Conservation (phyloP, 1,140 invertebrate species). For the Zaprionus kolodkinae region DNA sequence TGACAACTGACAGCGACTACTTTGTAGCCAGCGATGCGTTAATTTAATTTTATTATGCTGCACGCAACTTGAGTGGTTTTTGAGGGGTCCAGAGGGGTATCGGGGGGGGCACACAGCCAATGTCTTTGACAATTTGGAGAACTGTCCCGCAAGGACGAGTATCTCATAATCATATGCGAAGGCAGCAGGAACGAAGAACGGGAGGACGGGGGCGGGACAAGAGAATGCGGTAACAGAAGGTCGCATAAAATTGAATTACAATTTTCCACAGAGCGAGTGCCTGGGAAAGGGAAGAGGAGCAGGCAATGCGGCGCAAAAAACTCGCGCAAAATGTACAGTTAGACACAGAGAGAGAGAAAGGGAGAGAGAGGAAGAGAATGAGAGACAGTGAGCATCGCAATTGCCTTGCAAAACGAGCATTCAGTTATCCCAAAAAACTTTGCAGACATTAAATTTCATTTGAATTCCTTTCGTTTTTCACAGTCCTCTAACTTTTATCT, state of each 20-base stretch:
- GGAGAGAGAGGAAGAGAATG: slow-evolving; percentile 15
- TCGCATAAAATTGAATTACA: slow-evolving; percentile 82
- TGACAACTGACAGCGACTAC: slow-evolving; percentile 50
- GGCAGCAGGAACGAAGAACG: background rate
- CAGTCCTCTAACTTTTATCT: slow-evolving; percentile 69
- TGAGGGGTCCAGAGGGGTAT: slow-evolving; percentile 4
- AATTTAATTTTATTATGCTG: slow-evolving; percentile 76
- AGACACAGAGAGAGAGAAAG: background rate
- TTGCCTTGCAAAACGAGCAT: slow-evolving; percentile 51
- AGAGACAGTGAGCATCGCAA: slow-evolving; percentile 23
- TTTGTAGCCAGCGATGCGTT: slow-evolving; percentile 57
- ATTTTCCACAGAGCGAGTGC: slow-evolving; percentile 20
- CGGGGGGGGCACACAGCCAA: slow-evolving; percentile 1
- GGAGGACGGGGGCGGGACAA: background rate
- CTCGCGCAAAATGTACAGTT: slow-evolving; percentile 49
- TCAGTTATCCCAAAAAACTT: slow-evolving; percentile 61
- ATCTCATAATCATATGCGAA: slow-evolving; percentile 79
- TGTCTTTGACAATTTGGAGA: slow-evolving; percentile 43
- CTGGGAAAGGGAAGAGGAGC: background rate
- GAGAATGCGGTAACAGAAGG: slow-evolving; percentile 71
- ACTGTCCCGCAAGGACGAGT: slow-evolving; percentile 23
- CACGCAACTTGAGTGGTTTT: slow-evolving; percentile 58
- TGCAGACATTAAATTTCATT: slow-evolving; percentile 83
- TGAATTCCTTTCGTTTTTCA: slow-evolving; percentile 51
- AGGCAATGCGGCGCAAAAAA: slow-evolving; percentile 67